Evolutionary conservation across 1,140 invertebrate species (phyloP).

Genomic region (Drosophila orosa): DNA sequence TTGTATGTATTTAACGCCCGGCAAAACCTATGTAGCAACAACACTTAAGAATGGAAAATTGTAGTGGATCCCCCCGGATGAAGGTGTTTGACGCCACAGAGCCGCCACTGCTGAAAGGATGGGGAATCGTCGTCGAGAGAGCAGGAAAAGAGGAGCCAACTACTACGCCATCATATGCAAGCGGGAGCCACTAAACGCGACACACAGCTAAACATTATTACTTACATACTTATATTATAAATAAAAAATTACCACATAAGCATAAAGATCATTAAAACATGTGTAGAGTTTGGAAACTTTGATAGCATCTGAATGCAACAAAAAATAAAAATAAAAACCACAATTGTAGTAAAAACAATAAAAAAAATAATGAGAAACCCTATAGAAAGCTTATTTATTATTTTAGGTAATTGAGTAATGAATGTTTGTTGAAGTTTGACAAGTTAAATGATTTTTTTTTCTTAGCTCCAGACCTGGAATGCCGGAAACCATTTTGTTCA

Average conservation of each 20-base stretch:
- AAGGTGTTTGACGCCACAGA: constrained; percentile 51
- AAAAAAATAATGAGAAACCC: constrained; percentile 9
- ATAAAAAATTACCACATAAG: constrained; percentile 69
- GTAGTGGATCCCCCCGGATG: constrained; percentile 54
- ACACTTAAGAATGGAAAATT: constrained; percentile 80
- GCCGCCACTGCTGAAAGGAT: constrained; percentile 35
- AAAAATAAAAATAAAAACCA: constrained; percentile 43
- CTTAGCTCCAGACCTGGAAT: no score
- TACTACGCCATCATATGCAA: constrained; percentile 31
- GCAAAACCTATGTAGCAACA: constrained; percentile 75
- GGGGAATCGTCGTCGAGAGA: constrained; percentile 10
- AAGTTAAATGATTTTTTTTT: no score
- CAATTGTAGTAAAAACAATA: constrained; percentile 67
- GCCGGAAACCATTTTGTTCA: no score
- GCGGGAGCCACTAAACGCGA: constrained; percentile 61
- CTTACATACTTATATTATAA: constrained; percentile 76
- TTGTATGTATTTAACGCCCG: constrained; percentile 80
- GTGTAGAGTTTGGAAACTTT: constrained; percentile 76
- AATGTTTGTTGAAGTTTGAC: no score
- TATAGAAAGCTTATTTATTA: not conserved
- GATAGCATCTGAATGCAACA: constrained; percentile 75
- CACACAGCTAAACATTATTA: constrained; percentile 68
- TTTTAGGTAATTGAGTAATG: not conserved
- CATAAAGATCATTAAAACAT: constrained; percentile 65
- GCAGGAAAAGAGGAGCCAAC: constrained; percentile 13